phyloP scores from a whole-genome alignment of 2,797 vertebrate genomes.

The Enoplosus armatus region DNA sequence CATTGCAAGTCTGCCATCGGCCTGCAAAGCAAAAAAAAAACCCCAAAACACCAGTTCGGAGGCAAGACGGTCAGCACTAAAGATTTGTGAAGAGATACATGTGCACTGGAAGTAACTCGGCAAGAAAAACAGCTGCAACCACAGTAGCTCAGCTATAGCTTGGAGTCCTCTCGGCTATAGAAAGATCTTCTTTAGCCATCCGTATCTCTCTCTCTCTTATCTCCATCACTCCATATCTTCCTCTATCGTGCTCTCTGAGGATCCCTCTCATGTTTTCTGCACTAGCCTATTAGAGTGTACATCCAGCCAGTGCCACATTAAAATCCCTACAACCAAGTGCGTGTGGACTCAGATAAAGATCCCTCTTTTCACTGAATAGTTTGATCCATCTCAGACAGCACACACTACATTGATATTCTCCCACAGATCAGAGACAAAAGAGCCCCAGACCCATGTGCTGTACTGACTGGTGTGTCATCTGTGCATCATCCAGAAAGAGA shows the following conservation, averaged over 20 bases:
- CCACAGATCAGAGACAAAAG: conserved; percentile 73
- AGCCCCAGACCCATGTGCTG: conserved; percentile 64
- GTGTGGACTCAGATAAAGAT: conserved; percentile 69
- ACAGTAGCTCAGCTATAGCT: conserved; percentile 32
- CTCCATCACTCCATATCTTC: conserved; percentile 38
- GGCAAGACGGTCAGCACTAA: conserved; percentile 8
- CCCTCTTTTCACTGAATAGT: conserved; percentile 61
- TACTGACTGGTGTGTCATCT: conserved; percentile 74
- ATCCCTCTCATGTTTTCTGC: conserved; percentile 68
- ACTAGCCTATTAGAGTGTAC: conserved; percentile 73
- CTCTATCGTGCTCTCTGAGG: conserved; percentile 61
- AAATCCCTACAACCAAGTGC: conserved; percentile 67
- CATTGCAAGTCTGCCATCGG: conserved; percentile 9
- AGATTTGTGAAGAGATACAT: conserved; percentile 38
- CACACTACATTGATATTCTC: conserved; percentile 74
- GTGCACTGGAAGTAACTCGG: conserved; percentile 27
- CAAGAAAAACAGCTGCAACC: conserved; percentile 29
- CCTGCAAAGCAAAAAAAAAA: background rate
- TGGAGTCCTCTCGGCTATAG: conserved; percentile 42
- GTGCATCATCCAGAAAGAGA: conserved; percentile 66
- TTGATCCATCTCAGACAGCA: conserved; percentile 73
- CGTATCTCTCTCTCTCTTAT: conserved; percentile 33
- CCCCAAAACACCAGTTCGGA: background rate
- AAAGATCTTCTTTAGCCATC: conserved; percentile 59
- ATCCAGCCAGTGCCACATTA: conserved; percentile 68